These are phyloP conservation scores for Troides aeacus DNA, from an alignment of 2,888 invertebrate species.

Conservation along the genomic window DNA sequence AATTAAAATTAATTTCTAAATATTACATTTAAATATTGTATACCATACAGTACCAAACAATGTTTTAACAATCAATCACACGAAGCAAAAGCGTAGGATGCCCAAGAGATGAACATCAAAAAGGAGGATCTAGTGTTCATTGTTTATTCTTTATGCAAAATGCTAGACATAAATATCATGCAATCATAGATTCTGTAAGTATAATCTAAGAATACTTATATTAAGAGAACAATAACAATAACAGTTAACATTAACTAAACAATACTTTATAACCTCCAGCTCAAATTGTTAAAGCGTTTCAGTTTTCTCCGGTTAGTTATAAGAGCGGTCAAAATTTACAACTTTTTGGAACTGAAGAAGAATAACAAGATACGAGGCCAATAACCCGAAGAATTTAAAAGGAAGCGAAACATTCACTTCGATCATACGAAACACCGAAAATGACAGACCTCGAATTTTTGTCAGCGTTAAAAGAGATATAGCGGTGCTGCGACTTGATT, in stretches of 20 bases:
- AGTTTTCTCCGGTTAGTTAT: not conserved
- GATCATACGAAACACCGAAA: slow-evolving; percentile 62
- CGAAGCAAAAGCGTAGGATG: not conserved
- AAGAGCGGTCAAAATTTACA: slow-evolving; percentile 38
- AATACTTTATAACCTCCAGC: not conserved
- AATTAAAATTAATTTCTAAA: no score
- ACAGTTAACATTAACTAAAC: not conserved
- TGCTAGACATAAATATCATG: no score
- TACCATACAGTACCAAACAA: not conserved
- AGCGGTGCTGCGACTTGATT: slow-evolving; percentile 55
- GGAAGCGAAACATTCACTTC: slow-evolving; percentile 63
- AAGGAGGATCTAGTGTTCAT: not conserved
- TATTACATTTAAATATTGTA: not conserved
- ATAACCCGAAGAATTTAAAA: slow-evolving; percentile 58
- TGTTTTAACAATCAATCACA: not conserved
- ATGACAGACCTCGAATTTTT: slow-evolving; percentile 59
- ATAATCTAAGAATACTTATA: not conserved
- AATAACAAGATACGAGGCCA: slow-evolving; percentile 65
- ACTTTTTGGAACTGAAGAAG: slow-evolving; percentile 62
- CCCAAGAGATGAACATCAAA: not conserved
- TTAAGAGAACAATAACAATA: not conserved
- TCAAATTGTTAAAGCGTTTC: not conserved
- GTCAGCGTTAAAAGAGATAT: slow-evolving; percentile 60
- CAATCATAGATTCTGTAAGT: not conserved
- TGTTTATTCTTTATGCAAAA: not conserved